Conservation (phyloP, 2,888 invertebrate genomes). For the Parnassius smintheus region DNA sequence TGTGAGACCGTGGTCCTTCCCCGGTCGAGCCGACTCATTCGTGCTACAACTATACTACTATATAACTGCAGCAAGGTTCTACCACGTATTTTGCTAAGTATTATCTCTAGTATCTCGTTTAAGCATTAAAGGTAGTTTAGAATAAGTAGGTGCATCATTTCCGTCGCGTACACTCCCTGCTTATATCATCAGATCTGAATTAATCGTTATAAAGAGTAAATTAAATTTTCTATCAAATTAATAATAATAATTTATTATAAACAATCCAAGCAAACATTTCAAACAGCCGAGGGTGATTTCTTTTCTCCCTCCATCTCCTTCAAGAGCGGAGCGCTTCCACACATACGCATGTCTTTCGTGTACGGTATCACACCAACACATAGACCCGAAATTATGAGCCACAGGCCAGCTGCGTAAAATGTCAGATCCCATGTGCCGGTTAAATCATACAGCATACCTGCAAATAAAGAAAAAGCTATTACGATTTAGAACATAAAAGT, state of each 20-base stretch:
- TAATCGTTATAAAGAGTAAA: too few relatives aligned
- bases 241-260: background rate
- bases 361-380: conserved; percentile 62
- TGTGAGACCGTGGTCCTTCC: too few relatives aligned
- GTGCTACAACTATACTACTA: too few relatives aligned
- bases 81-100: too few relatives aligned
- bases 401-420: conserved; percentile 65
- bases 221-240: background rate
- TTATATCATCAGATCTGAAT: too few relatives aligned
- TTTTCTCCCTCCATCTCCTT: conserved; percentile 49
- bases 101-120: too few relatives aligned
- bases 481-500: too few relatives aligned
- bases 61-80: too few relatives aligned
- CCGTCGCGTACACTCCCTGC: too few relatives aligned
- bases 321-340: conserved; percentile 57
- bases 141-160: too few relatives aligned
- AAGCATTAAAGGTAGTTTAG: too few relatives aligned
- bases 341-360: conserved; percentile 58
- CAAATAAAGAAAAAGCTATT: conserved; percentile 27
- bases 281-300: conserved; percentile 32
- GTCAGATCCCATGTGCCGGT: conserved; percentile 65
- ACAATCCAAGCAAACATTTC: conserved; percentile 9
- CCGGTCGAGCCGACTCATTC: too few relatives aligned
- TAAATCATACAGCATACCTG: conserved; percentile 64
- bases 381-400: conserved; percentile 60